These are phyloP conservation scores for Mustela lutreola DNA, from an alignment of 2,113 vertebrate species.

Conservation along the genomic window DNA sequence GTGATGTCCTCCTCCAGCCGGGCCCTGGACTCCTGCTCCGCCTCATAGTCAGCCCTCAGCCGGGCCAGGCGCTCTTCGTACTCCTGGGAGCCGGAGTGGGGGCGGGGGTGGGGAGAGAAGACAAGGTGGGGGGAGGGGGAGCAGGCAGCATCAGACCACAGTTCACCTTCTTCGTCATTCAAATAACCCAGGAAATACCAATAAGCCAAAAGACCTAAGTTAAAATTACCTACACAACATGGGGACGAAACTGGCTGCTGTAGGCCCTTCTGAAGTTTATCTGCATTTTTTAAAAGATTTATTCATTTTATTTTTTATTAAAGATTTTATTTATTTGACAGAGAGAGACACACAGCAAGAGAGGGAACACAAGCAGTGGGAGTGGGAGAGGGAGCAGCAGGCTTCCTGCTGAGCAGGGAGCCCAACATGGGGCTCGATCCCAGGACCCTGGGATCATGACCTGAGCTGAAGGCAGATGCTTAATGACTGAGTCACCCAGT, in stretches of 20 bases:
- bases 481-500: too few relatives aligned
- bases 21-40: conserved; percentile 90
- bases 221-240: background rate
- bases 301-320: too few relatives aligned
- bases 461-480: too few relatives aligned
- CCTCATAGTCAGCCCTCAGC: conserved; percentile 91
- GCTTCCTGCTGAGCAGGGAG: too few relatives aligned
- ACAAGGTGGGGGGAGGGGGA: too few relatives aligned
- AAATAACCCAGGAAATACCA: background rate
- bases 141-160: background rate
- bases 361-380: too few relatives aligned
- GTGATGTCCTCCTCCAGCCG: conserved; percentile 92
- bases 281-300: background rate
- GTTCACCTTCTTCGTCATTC: background rate
- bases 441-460: too few relatives aligned
- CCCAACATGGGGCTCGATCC: too few relatives aligned
- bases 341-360: too few relatives aligned
- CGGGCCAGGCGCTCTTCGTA: conserved; percentile 90
- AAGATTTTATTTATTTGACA: too few relatives aligned
- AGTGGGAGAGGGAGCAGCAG: too few relatives aligned
- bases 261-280: background rate
- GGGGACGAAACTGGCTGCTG: accelerated
- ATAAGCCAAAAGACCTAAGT: background rate
- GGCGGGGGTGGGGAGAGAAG: too few relatives aligned
- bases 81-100: conserved; percentile 85